Evolutionary conservation across 2,797 vertebrate genomes (phyloP).

Genomic region (Chromis chromis): DNA sequence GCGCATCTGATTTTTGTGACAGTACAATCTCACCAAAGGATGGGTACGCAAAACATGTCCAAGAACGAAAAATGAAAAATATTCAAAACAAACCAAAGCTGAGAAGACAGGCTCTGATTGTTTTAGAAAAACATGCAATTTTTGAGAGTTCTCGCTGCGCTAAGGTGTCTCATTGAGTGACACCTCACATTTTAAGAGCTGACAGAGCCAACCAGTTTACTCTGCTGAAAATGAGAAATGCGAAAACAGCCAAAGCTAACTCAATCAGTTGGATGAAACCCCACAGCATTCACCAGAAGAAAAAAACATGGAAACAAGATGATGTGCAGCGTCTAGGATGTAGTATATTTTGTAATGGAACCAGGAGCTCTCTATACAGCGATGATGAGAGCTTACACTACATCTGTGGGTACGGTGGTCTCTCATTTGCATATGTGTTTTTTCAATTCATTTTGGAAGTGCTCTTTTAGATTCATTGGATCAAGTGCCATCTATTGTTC

Average conservation of each 20-base stretch:
- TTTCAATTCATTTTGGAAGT: not conserved
- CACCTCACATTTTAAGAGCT: conserved; percentile 18
- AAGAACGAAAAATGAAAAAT: conserved; percentile 13
- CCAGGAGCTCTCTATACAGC: not conserved
- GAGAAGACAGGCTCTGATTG: not conserved
- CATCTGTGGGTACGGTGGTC: not conserved
- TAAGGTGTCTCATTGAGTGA: conserved; percentile 26
- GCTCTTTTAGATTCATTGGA: conserved; percentile 15
- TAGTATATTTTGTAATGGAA: conserved; percentile 12
- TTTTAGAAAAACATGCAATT: conserved; percentile 11
- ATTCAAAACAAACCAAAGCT: conserved; percentile 25
- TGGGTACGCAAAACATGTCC: conserved; percentile 4
- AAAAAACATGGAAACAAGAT: not conserved
- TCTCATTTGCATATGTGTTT: not conserved
- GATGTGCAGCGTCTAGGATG: not conserved
- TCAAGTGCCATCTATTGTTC: conserved; percentile 25
- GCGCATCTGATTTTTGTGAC: conserved; percentile 17
- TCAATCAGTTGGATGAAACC: conserved; percentile 17
- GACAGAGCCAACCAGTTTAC: conserved; percentile 11
- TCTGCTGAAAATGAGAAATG: conserved; percentile 19
- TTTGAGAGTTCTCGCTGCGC: not conserved
- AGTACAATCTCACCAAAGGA: conserved; percentile 20
- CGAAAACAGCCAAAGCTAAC: conserved; percentile 19
- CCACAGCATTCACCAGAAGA: conserved; percentile 15
- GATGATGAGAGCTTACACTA: not conserved